Evolutionary conservation across 1,140 invertebrate genomes (phyloP).

Genomic region (Drosophila rufa): DNA sequence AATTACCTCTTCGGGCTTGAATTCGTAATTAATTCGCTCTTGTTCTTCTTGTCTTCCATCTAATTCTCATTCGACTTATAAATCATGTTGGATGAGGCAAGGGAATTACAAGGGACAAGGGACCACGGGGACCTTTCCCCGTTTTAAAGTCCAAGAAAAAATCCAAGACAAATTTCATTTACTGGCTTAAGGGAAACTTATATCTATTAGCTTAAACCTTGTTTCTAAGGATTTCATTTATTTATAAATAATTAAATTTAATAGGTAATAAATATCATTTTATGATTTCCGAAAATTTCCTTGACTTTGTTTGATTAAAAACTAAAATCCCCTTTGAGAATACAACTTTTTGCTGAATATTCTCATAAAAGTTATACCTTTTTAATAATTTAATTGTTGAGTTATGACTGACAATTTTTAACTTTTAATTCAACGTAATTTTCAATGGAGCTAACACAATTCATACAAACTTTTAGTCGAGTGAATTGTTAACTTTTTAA

Average conservation of each 20-base stretch:
- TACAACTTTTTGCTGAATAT: too few relatives aligned
- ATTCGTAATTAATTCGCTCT: slow-evolving; percentile 58
- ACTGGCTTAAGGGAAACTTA: too few relatives aligned
- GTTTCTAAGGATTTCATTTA: too few relatives aligned
- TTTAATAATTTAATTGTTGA: background rate
- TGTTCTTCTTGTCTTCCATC: slow-evolving; percentile 31
- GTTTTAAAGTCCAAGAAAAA: background rate
- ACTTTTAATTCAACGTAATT: background rate
- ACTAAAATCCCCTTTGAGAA: background rate
- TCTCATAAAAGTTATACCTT: background rate
- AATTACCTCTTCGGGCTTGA: slow-evolving; percentile 58
- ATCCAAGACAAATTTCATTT: too few relatives aligned
- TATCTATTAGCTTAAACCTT: too few relatives aligned
- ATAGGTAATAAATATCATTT: too few relatives aligned
- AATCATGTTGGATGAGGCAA: slow-evolving; percentile 45
- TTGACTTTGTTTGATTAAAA: background rate
- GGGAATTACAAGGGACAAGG: slow-evolving; percentile 13
- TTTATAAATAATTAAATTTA: too few relatives aligned
- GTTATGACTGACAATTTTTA: background rate
- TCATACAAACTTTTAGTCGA: background rate
- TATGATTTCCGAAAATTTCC: too few relatives aligned
- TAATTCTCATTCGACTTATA: slow-evolving; percentile 39
- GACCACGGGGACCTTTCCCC: background rate
- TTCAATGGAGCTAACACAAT: background rate
- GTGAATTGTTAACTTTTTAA: slow-evolving; percentile 14